Conservation (phyloP, 1,140 invertebrate species). For the Ooceraea biroi region DNA sequence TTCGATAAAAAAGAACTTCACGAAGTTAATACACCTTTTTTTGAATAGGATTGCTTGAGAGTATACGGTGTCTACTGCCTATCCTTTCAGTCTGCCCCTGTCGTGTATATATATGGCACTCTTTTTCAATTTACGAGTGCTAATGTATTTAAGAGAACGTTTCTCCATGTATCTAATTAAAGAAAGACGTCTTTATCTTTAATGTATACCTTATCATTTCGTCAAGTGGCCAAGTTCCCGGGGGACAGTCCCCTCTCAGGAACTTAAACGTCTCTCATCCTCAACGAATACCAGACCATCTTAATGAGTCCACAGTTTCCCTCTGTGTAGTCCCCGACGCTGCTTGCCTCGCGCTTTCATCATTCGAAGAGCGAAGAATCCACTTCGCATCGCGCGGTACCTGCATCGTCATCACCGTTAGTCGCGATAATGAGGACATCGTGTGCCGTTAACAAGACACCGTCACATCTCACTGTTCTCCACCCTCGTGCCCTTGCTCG, state of each 20-base stretch:
- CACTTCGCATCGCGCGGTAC: conserved; percentile 42
- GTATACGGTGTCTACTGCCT: no score
- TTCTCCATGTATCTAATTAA: no score
- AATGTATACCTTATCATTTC: neutral
- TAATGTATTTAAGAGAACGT: no score
- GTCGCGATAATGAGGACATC: conserved; percentile 78
- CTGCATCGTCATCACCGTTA: conserved; percentile 74
- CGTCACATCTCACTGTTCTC: conserved; percentile 69
- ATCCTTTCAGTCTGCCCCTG: no score
- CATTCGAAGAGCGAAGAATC: conserved; percentile 60
- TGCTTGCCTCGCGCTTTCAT: conserved; percentile 32
- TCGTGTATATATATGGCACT: no score
- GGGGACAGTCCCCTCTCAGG: conserved; percentile 16
- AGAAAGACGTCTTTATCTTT: neutral
- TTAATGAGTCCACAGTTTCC: conserved; percentile 63
- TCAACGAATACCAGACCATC: conserved; percentile 63
- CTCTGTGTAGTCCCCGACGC: conserved; percentile 16
- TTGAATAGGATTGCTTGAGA: no score
- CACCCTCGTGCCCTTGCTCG: conserved; percentile 21
- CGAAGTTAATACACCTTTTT: no score
- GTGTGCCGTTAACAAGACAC: conserved; percentile 78
- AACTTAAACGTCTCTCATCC: conserved; percentile 29
- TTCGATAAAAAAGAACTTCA: no score
- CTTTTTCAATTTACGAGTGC: no score
- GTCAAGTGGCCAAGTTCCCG: conserved; percentile 6